Evolutionary conservation across 2,797 vertebrate species (phyloP), one percentile per base, ranked within the genome.

Genomic region (Cyprinella venusta): DNA sequence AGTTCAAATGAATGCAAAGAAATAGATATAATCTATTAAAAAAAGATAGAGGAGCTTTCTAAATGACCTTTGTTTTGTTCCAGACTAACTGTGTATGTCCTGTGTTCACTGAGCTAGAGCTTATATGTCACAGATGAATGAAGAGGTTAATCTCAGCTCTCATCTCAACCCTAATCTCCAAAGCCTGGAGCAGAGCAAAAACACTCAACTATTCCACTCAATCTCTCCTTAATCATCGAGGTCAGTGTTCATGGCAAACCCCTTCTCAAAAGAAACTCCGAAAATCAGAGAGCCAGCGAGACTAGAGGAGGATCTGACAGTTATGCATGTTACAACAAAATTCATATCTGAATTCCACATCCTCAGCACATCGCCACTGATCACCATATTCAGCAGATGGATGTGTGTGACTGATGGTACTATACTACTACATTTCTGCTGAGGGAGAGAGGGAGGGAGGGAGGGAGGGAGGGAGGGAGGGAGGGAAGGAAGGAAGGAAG

Each of bases 181-280:
- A 76, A 30, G 26, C 83, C 70, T 71, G 63, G 45, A 52, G 80
- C 69, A 56, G n/a, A 52, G 77, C 59, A 86, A 59, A 83, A 71
- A 75, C 77, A 80, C 61, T 68, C 26, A 45, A 72, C 68, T 72
- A 69, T 80, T 85, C 74, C 72, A 68, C 71, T 76, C 68, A 13
- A 70, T 79, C 59, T 76, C 56, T 36, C n/a, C 24, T 59, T 69
- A 54, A 80, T 83, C 74, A 81, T 65, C 82, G 82, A 88, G 86
- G 87, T 86, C 88, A 84, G 18, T 79, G 84, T 68, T 80, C 80
- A 79, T 84, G 45, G 85, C 86, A 84, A 87, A 74, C 26, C 33
- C 82, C 16, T 75, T 74, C 63, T 65, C 52, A 76, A 30, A 54
- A 54, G 16, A 82, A 56, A 65, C 9, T 65, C 12, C 0, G 26